Base-by-base conservation (phyloP, 2,797 vertebrate genomes). In the Picus viridis region DNA sequence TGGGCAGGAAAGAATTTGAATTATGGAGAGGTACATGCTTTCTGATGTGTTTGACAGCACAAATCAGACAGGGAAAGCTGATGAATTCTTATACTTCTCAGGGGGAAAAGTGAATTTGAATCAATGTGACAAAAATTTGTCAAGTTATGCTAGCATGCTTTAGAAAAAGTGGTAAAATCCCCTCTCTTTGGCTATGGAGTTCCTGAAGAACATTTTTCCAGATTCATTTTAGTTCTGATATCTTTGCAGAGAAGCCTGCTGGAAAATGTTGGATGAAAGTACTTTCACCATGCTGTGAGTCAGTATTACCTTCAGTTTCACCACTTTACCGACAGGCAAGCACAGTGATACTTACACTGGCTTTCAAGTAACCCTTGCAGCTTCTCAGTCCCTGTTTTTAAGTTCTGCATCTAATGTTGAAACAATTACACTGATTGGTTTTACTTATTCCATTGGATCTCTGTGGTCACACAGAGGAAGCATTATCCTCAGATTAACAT, bases 1-100 rank as follows among this genome's bases (percentile, higher is more conserved):
- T 96, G 90, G 93, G 95, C 58, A 95, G 94, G 92, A 89, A 93
- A 86, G 93, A 93, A 83, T 92, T 89, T 95, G 96, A 95, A 93
- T 97, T 97, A 95, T 83, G 94, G 92, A 96, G 96, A 96, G 84
- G 86, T 94, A 76, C 90, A 89, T 92, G 84, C 83, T 78, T 95
- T 77, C 93, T 96, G 94, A 95, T 97, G 93, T 95, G 89, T 97
- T 97, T 97, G 97, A 97, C 96, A 97, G 96, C 94, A 92, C 84
- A 94, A 96, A 97, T 97, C 96, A 96, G 95, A 92, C 88, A 83
- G 88, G 76, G 34, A 94, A 97, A 94, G 94, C 82, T 96, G 96
- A 95, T 94, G 94, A 96, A 96, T 96, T 96, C 96, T 94, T 92
- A 79, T 77, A 87, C 94, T 96, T 97, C 96, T 97, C 87, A 92